These are phyloP conservation scores for Microcebus tavaratra DNA, from an alignment of 2,113 vertebrate genomes.

Conservation along the genomic window DNA sequence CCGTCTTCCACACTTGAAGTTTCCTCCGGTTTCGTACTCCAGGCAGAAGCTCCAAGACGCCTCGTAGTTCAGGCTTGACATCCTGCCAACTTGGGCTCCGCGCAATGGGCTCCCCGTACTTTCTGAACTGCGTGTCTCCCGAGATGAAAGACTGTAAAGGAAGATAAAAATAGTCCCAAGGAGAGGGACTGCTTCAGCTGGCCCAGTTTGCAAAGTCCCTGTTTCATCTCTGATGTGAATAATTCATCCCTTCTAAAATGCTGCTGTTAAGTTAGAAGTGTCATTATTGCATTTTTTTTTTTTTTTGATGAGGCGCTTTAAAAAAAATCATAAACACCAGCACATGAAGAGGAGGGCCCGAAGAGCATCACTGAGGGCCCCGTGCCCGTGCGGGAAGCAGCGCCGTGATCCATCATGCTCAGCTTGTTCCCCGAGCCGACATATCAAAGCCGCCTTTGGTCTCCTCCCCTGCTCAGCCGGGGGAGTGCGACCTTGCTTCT, in stretches of 20 bases:
- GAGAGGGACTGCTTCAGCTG: slow-evolving; percentile 76
- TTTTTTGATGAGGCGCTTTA: slow-evolving; percentile 77
- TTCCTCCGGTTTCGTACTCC: neutral
- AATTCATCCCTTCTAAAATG: slow-evolving; percentile 77
- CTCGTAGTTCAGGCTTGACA: slow-evolving; percentile 52
- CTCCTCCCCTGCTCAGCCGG: too few species aligned
- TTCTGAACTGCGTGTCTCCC: slow-evolving; percentile 64
- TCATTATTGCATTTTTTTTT: slow-evolving; percentile 76
- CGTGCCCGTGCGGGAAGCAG: neutral
- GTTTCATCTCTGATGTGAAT: slow-evolving; percentile 78
- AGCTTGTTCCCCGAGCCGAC: neutral
- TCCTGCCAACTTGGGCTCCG: slow-evolving; percentile 67
- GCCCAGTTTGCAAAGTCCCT: slow-evolving; percentile 64
- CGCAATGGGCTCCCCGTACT: slow-evolving; percentile 41
- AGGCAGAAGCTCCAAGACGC: slow-evolving; percentile 54
- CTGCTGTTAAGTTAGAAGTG: slow-evolving; percentile 63
- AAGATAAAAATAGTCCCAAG: slow-evolving; percentile 79
- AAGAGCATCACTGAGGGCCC: neutral
- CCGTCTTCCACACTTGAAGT: fast-evolving
- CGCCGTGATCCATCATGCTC: fast-evolving
- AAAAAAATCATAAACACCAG: slow-evolving; percentile 61
- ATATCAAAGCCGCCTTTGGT: neutral
- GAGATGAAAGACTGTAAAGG: slow-evolving; percentile 76
- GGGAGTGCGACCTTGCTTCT: neutral
- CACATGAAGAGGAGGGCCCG: slow-evolving; percentile 42